phyloP scores from a whole-genome alignment of 2,888 invertebrate species.

The Mythimna pallens region DNA sequence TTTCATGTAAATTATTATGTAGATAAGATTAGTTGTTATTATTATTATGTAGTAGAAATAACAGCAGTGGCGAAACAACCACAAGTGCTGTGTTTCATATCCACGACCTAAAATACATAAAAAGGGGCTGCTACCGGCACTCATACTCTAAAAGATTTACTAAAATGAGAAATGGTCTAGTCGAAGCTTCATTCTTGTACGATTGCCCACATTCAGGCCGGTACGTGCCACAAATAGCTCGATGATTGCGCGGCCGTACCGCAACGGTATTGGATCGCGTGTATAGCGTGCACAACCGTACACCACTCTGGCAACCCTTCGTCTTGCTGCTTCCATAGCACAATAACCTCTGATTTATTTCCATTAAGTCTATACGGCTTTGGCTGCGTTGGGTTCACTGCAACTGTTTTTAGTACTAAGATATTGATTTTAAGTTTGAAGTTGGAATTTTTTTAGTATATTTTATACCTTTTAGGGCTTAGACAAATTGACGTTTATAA shows the following conservation, averaged over 20 bases:
- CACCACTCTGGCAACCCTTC: conserved; percentile 25
- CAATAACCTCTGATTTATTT: conserved; percentile 53
- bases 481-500: background rate
- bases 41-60: too few relatives aligned
- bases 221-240: conserved; percentile 47
- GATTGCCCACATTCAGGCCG: conserved; percentile 34
- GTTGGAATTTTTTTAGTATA: background rate
- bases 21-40: too few relatives aligned
- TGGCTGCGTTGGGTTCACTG: background rate
- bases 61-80: background rate
- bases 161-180: conserved; percentile 20
- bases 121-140: background rate
- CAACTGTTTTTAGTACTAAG: background rate
- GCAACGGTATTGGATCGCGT: conserved; percentile 53
- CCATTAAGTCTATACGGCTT: background rate
- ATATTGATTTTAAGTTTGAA: conserved; percentile 1
- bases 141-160: conserved; percentile 12
- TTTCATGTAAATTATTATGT: too few relatives aligned
- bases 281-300: conserved; percentile 50
- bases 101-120: background rate
- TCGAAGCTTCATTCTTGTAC: conserved; percentile 12
- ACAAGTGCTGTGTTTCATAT: background rate
- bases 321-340: conserved; percentile 12
- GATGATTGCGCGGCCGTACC: conserved; percentile 32
- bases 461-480: background rate